A percentile compares a stretch with the other conserved stretches of the same genome.
phyloP scores from a whole-genome alignment of 2,888 invertebrate species.

The Rugalucina vietnamica region DNA sequence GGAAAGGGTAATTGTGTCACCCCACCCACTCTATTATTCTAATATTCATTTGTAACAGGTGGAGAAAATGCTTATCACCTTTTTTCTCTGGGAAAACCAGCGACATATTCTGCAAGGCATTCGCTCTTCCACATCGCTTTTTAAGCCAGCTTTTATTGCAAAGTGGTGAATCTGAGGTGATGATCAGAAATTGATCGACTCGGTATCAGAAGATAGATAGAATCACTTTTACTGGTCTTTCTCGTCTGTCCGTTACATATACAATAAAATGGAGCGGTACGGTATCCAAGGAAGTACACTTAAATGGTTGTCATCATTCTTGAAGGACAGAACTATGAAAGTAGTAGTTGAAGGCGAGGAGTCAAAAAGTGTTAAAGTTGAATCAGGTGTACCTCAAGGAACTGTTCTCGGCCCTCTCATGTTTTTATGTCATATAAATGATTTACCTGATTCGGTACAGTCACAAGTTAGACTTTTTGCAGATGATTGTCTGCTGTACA shows the following conservation, averaged over 20 bases:
- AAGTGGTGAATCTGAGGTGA: no score
- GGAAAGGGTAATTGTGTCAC: slow-evolving; percentile 55
- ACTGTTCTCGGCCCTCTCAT: slow-evolving; percentile 29
- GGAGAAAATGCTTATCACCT: no score
- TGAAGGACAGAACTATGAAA: background rate
- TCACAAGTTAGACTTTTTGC: background rate
- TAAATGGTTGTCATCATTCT: background rate
- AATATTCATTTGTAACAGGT: no score
- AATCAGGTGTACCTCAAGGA: background rate
- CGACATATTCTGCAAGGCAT: no score
- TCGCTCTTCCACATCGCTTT: no score
- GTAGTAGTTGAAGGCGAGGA: background rate
- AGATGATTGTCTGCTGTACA: background rate
- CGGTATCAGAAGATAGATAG: no score
- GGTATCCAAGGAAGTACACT: background rate
- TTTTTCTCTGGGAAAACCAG: no score
- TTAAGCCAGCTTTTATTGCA: no score
- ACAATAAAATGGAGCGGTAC: background rate
- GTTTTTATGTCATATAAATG: background rate
- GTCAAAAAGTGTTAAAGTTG: background rate
- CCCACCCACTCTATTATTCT: no score
- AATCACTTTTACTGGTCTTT: no score
- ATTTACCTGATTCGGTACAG: background rate
- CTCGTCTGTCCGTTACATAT: no score
- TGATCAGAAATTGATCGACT: no score